Base-by-base conservation (phyloP, 2,797 vertebrate species). In the Cossypha polioptera region DNA sequence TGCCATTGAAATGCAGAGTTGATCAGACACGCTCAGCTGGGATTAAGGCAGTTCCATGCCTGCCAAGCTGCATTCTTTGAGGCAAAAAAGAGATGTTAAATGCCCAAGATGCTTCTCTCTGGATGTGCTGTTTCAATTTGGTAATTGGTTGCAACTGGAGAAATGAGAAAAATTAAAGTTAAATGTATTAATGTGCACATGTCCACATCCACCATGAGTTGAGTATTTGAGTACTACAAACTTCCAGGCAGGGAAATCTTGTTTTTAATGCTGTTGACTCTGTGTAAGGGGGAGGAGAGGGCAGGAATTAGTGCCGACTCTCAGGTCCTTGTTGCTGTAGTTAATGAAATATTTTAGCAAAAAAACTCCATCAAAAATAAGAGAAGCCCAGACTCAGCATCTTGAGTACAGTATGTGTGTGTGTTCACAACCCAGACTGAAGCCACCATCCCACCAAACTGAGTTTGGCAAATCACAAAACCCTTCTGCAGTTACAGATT, bases 151-250 rank as follows among this genome's bases (percentile, higher is more conserved):
- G 10, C 36, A 73, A 2, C 55, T 42, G 68, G 67, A 82, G 86
- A 88, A 87, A 91, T 51, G 43, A 67, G 63, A 50, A 63, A 61
- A 69, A 79, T 78, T 25, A 35, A 87, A 69, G 62, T 40, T 31
- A 38, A 53, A 29, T 4, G 1, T 19, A 5, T 22, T 3, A 11
- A 9, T 17, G 11, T 59, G 14, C 50, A 20, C 9, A 25, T 11
- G 4, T 54, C 66, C 28, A 4, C 40, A 3, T 13, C 53, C 47
- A 40, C 29, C 35, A 8, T n/a, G 45, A 33, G 48, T 4, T 68
- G 58, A 61, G 45, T 40, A 7, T 40, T 79, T 2, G 10, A 51
- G 25, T 57, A 4, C 28, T 72, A 10, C 43, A 25, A 22, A 21
- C 63, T 65, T 40, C 19, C 24, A 66, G 48, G 25, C 42, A 43